Evolutionary conservation across 1,140 invertebrate species (phyloP).

Genomic region (Meteorus sp.): DNA sequence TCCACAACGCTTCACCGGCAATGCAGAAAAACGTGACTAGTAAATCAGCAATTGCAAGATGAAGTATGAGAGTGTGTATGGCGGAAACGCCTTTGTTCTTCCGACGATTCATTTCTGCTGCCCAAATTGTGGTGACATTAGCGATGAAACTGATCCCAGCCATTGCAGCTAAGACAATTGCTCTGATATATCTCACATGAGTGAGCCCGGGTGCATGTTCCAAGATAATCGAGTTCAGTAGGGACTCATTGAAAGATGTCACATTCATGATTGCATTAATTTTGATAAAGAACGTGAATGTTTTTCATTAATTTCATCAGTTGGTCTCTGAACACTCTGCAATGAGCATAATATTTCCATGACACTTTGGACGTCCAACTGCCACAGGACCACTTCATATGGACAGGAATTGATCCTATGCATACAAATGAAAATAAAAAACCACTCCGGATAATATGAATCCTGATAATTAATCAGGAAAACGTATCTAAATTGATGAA

Average conservation of each 20-base stretch:
- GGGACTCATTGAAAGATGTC: conserved; percentile 12
- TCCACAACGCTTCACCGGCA: conserved; percentile 78
- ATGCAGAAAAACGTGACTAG: conserved; percentile 81
- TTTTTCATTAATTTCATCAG: no score
- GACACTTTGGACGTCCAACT: no score
- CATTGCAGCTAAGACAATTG: conserved; percentile 68
- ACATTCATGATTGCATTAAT: no score
- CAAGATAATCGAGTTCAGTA: conserved; percentile 57
- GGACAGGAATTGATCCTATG: no score
- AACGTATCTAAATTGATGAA: no score
- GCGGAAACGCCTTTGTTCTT: conserved; percentile 67
- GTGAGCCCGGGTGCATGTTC: conserved; percentile 69
- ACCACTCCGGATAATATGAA: no score
- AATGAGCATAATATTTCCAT: no score
- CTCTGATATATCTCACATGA: conserved; percentile 62
- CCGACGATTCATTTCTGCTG: conserved; percentile 65
- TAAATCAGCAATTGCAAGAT: conserved; percentile 74
- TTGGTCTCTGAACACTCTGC: no score
- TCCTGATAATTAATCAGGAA: no score
- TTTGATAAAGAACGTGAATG: no score
- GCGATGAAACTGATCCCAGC: conserved; percentile 72
- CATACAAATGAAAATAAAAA: no score
- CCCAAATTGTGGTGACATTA: conserved; percentile 75
- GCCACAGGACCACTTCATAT: no score
- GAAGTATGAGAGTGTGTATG: conserved; percentile 77